These are phyloP conservation scores for Tamias sibiricus DNA, from an alignment of 2,113 vertebrate genomes.

Conservation along the genomic window DNA sequence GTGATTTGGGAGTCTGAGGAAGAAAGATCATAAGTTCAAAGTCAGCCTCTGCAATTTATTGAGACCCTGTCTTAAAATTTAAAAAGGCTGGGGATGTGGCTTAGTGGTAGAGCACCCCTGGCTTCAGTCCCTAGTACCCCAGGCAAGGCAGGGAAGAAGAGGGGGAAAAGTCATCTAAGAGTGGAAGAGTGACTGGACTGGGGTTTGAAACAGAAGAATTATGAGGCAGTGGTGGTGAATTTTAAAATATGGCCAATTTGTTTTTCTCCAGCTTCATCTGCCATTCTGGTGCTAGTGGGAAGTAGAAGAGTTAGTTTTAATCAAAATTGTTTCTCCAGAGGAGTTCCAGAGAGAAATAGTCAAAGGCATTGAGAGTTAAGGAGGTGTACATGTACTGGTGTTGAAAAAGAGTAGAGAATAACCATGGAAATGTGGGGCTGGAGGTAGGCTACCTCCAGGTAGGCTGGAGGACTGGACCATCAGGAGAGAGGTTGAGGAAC, in stretches of 20 bases:
- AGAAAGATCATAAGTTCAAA: no score
- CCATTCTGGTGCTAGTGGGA: not conserved
- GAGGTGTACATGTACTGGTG: not conserved
- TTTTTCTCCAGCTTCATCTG: conserved; percentile 6
- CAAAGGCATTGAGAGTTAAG: not conserved
- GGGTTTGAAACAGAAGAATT: not conserved
- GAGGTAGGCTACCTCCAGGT: no score
- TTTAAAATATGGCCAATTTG: not conserved
- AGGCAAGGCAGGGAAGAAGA: not conserved
- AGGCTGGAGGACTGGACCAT: not conserved
- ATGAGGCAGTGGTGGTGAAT: not conserved
- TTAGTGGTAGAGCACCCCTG: no score
- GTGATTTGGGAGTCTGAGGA: no score
- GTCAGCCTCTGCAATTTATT: no score
- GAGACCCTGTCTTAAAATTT: no score
- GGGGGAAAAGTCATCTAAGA: not conserved
- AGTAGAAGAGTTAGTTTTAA: not conserved
- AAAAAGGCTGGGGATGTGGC: no score
- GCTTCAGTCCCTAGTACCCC: no score
- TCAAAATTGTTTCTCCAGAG: not conserved
- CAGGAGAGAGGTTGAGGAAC: not conserved
- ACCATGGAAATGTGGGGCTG: not conserved
- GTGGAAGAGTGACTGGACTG: not conserved
- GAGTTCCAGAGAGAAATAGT: not conserved
- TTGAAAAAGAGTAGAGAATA: not conserved